phyloP scores from a whole-genome alignment of 2,797 vertebrate species.

The Cuniculus paca region DNA sequence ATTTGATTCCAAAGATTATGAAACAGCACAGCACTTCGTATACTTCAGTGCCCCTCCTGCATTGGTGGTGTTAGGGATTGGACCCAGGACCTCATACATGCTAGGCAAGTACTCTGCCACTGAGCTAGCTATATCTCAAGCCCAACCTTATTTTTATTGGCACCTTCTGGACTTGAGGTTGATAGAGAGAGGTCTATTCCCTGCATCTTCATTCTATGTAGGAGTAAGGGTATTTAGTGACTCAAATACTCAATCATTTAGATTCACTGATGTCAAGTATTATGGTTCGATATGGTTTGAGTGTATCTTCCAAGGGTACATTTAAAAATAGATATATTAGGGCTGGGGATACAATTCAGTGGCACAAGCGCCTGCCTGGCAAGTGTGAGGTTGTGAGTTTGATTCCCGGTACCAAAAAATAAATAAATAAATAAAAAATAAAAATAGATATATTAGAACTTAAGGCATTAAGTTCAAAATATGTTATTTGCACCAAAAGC shows the following conservation, averaged over 20 bases:
- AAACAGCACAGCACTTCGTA: slow-evolving; percentile 16
- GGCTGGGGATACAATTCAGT: too few species aligned
- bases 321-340: background rate
- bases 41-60: background rate
- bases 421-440: too few species aligned
- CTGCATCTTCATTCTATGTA: slow-evolving; percentile 53
- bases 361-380: too few species aligned
- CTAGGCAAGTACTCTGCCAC: background rate
- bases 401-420: too few species aligned
- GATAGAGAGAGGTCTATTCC: slow-evolving; percentile 67
- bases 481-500: background rate
- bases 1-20: slow-evolving; percentile 29
- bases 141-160: slow-evolving; percentile 52
- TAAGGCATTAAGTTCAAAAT: background rate
- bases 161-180: slow-evolving; percentile 73
- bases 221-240: background rate
- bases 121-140: background rate
- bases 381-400: too few species aligned
- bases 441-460: background rate
- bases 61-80: background rate
- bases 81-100: background rate
- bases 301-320: background rate
- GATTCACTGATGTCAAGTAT: slow-evolving; percentile 80
- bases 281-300: background rate
- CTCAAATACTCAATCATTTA: too few species aligned